phyloP scores from a whole-genome alignment of 2,888 invertebrate genomes.

The Drosophila subsilvestris region DNA sequence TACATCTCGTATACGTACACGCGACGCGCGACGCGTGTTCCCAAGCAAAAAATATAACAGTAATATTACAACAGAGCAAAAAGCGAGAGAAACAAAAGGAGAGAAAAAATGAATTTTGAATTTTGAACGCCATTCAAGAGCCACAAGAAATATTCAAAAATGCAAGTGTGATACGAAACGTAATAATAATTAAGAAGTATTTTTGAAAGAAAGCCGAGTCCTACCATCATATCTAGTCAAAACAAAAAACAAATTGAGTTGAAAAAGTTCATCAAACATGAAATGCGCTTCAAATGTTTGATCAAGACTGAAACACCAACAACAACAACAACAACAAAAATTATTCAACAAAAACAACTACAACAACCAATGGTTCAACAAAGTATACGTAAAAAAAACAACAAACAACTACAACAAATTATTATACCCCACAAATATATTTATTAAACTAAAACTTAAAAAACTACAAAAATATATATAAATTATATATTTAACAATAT shows the following conservation, averaged over 20 bases:
- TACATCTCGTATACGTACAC: conserved; percentile 6
- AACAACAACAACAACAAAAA: conserved; percentile 46
- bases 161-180: conserved; percentile 63
- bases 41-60: conserved; percentile 5
- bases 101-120: background rate
- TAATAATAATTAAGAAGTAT: conserved; percentile 33
- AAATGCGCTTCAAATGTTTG: conserved; percentile 61
- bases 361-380: conserved; percentile 80
- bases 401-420: conserved; percentile 52
- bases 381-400: conserved; percentile 82
- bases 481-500: conserved; percentile 71
- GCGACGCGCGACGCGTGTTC: conserved; percentile 70
- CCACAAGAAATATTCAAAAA: conserved; percentile 10
- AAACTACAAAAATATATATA: conserved; percentile 50
- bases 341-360: conserved; percentile 64
- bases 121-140: conserved; percentile 48
- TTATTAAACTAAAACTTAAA: conserved; percentile 40
- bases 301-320: conserved; percentile 73
- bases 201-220: conserved; percentile 33
- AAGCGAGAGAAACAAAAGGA: conserved; percentile 27
- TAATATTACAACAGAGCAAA: conserved; percentile 29
- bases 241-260: conserved; percentile 54
- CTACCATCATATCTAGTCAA: conserved; percentile 80
- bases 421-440: conserved; percentile 48
- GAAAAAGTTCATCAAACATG: conserved; percentile 48